phyloP scores from a whole-genome alignment of 2,888 invertebrate species.

The Habrosyne pyritoides region DNA sequence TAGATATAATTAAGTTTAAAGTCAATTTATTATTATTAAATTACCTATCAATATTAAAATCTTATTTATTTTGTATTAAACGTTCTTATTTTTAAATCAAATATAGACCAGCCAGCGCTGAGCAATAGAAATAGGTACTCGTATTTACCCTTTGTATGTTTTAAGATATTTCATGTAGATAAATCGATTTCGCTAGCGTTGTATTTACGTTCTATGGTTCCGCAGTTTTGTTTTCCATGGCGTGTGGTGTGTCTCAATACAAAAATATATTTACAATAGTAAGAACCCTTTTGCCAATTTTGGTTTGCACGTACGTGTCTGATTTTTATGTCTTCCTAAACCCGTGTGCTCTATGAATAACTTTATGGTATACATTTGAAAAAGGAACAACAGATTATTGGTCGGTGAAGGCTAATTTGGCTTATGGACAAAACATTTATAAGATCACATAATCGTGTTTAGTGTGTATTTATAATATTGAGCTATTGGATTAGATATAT shows the following conservation, averaged over 20 bases:
- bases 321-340: constrained; percentile 17
- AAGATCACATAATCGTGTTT: no score
- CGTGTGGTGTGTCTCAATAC: not conserved
- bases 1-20: no score
- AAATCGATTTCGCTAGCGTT: not conserved
- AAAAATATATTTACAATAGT: constrained; percentile 10
- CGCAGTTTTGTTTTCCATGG: not conserved
- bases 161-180: not conserved
- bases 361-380: not conserved
- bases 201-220: not conserved
- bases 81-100: no score
- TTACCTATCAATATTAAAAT: no score
- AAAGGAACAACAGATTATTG: not conserved
- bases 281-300: constrained; percentile 19
- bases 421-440: not conserved
- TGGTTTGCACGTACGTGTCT: constrained; percentile 23
- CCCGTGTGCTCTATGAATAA: not conserved
- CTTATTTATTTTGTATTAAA: no score
- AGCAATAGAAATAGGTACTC: no score
- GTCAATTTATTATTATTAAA: no score
- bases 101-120: no score
- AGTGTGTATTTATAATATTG: no score
- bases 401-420: not conserved
- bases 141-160: no score
- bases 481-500: no score